Evolutionary conservation across 2,888 invertebrate genomes (phyloP), one percentile per base, ranked within the genome.

Genomic region (Drosophila formosana): DNA sequence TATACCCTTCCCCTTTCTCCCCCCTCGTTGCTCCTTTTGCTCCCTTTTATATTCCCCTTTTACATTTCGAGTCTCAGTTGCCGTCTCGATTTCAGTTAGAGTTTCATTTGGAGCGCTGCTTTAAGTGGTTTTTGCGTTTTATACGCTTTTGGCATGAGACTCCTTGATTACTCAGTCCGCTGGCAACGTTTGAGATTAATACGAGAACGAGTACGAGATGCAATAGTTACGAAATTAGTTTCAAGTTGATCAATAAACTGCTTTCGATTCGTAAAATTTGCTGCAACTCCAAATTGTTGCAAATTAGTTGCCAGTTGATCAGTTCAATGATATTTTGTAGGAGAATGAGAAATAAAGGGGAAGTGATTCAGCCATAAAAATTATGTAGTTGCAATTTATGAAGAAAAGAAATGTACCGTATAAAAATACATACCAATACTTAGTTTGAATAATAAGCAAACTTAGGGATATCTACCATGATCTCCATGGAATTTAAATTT

Each of bases 61-160:
- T 45, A 30, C 26, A 53, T 45, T 61, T 45, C n/a, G 43, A 50
- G 61, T 57, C 49, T 45, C 43, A 52, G 47, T 72, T 37, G 41
- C 25, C 43, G 47, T 47, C 53, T 72, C 43, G 60, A 26, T 52
- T 56, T 18, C 37, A 39, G 51, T 45, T 43, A 30, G 47, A 28
- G 51, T 51, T 62, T 57, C 30, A 56, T 43, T 47, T 49, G 13
- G 25, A 50, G 37, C 41, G 26, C 37, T 46, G 18, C 46, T 66
- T 53, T 58, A 64, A 65, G 65, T 70, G 58, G 13, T 69, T 37
- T 37, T n/a, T 72, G 18, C 25, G 57, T 41, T 47, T 30, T 39
- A 13, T 13, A 45, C 4, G 47, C 53, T 26, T 11, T 56, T 57
- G 28, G n/a, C 28, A 39, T 28, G 39, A 53, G 11, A 23, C 7